A percentile compares a stretch with the other conserved stretches of the same genome.
These are phyloP conservation scores for Mormyrus proboscirostris DNA, from an alignment of 2,797 vertebrate species.

Conservation along the genomic window DNA sequence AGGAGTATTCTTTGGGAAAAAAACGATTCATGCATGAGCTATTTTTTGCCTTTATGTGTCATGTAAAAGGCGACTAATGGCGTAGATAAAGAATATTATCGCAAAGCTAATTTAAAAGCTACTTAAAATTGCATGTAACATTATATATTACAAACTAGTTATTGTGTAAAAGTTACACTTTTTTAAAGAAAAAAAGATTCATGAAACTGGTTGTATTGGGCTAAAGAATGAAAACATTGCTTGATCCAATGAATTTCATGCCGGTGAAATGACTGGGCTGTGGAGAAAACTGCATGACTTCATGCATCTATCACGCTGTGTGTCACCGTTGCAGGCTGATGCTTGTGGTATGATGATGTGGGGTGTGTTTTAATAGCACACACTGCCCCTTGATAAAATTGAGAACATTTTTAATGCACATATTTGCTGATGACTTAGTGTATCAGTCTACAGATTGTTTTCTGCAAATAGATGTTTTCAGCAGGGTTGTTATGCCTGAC, in stretches of 20 bases:
- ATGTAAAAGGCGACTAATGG: not conserved
- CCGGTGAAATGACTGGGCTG: not conserved
- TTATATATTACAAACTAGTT: not conserved
- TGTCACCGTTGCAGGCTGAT: not conserved
- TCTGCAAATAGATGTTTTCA: not conserved
- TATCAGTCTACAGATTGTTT: not conserved
- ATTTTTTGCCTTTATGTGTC: not conserved
- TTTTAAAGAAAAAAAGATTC: not conserved
- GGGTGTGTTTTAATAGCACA: not conserved
- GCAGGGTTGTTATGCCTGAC: not conserved
- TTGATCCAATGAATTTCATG: not conserved
- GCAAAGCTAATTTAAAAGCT: not conserved
- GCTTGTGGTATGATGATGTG: not conserved
- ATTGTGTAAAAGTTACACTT: not conserved
- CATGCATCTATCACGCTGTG: not conserved
- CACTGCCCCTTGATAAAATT: not conserved
- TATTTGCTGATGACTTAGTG: not conserved
- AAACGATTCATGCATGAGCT: not conserved
- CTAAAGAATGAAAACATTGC: not conserved
- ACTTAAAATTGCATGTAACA: not conserved
- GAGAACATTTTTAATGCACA: not conserved
- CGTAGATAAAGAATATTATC: not conserved
- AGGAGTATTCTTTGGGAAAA: not conserved
- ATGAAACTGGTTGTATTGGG: not conserved
- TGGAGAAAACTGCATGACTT: constrained; percentile 1